These are phyloP conservation scores for Centrocercus urophasianus DNA, from an alignment of 2,113 vertebrate species.

Conservation along the genomic window DNA sequence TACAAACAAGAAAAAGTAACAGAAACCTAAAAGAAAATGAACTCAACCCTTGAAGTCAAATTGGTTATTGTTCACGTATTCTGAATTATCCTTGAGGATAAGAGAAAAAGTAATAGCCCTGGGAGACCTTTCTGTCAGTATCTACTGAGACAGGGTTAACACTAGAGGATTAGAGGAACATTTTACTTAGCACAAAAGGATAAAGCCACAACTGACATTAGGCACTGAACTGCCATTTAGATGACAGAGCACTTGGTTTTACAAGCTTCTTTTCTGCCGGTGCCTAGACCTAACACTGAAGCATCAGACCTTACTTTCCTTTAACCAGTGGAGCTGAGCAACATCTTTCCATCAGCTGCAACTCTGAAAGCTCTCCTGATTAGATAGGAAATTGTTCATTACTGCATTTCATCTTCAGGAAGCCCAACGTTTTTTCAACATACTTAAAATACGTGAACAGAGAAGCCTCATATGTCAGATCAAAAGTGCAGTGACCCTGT, in stretches of 20 bases:
- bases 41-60: neutral
- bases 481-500: neutral
- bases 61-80: neutral
- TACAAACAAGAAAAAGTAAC: neutral
- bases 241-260: neutral
- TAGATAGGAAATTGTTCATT: neutral
- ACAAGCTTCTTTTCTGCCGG: neutral
- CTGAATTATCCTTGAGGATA: neutral
- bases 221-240: neutral
- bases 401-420: neutral
- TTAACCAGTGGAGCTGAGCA: neutral
- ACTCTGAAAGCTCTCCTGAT: neutral
- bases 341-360: neutral
- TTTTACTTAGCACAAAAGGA: neutral
- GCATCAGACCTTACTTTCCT: neutral
- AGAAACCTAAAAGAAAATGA: neutral
- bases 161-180: neutral
- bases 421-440: neutral
- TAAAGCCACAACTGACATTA: neutral
- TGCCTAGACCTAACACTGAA: fast-evolving
- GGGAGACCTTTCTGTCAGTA: neutral
- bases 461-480: neutral
- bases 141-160: neutral
- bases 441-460: fast-evolving
- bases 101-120: neutral